Percentiles rank a stretch among this genome's conserved stretches.
phyloP scores from a whole-genome alignment of 2,113 vertebrate species.

The Oryzias javanicus region DNA sequence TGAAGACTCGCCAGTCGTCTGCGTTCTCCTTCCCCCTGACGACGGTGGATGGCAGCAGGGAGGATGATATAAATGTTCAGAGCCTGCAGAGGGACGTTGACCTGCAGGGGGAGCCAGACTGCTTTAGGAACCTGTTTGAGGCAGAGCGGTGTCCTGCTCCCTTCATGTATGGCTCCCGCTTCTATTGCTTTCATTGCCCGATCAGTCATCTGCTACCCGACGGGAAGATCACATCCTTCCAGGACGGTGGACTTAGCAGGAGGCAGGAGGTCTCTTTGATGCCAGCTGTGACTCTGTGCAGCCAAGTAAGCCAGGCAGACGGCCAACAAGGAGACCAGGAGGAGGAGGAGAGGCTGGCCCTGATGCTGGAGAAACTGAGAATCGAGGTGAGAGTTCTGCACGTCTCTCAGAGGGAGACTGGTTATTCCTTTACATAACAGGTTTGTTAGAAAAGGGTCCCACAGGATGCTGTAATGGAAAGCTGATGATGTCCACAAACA shows the following conservation, averaged over 20 bases:
- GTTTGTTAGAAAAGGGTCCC: too few species aligned
- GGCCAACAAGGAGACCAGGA: slow-evolving; percentile 42
- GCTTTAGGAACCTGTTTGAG: slow-evolving; percentile 81
- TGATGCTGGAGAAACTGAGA: slow-evolving; percentile 82
- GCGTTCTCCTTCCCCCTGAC: slow-evolving; percentile 71
- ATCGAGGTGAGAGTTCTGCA: slow-evolving; percentile 75
- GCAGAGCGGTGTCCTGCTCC: slow-evolving; percentile 75
- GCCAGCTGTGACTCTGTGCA: slow-evolving; percentile 32
- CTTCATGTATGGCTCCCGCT: slow-evolving; percentile 61
- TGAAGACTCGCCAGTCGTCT: slow-evolving; percentile 9
- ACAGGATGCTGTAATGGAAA: too few species aligned
- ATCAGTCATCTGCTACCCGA: slow-evolving; percentile 14
- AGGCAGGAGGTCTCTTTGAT: slow-evolving; percentile 11
- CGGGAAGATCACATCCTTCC: slow-evolving; percentile 36
- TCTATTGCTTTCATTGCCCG: slow-evolving; percentile 77
- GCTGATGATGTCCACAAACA: too few species aligned
- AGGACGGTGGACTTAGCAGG: slow-evolving; percentile 33
- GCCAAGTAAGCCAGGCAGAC: slow-evolving; percentile 8
- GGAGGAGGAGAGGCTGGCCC: slow-evolving; percentile 79
- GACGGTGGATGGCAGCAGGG: slow-evolving; percentile 72
- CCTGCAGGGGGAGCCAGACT: slow-evolving; percentile 61
- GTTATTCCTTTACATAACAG: not conserved
- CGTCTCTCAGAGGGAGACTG: not conserved
- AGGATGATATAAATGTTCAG: slow-evolving; percentile 76
- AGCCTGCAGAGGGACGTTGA: slow-evolving; percentile 5